These are phyloP conservation scores for Scalopus aquaticus DNA, from an alignment of 2,113 vertebrate genomes.

Conservation along the genomic window DNA sequence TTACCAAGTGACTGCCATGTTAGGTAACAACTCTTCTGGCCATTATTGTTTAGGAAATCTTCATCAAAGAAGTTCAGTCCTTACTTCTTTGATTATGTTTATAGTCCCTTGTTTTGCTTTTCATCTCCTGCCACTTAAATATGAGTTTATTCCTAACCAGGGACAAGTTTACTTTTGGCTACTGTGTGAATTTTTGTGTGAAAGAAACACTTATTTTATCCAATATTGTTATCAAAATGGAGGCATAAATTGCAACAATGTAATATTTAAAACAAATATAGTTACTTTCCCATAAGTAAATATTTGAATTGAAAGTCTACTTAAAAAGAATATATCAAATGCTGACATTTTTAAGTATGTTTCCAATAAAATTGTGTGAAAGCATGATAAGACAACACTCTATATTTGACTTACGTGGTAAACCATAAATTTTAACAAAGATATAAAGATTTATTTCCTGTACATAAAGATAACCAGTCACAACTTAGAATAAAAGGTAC, in stretches of 20 bases:
- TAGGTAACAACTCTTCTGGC: neutral
- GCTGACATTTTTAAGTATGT: too few relatives aligned
- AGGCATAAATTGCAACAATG: too few relatives aligned
- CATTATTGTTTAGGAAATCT: neutral
- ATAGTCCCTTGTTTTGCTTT: neutral
- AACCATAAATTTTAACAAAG: neutral
- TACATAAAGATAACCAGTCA: neutral
- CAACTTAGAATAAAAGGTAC: neutral
- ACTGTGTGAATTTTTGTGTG: neutral
- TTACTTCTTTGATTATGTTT: neutral
- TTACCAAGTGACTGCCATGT: neutral
- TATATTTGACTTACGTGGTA: neutral
- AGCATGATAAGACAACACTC: neutral
- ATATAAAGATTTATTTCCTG: slow-evolving; percentile 10
- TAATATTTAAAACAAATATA: too few relatives aligned
- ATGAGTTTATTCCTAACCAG: neutral
- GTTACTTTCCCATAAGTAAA: too few relatives aligned
- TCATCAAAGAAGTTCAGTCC: neutral
- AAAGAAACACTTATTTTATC: too few relatives aligned
- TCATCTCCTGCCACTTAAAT: neutral
- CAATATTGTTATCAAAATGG: too few relatives aligned
- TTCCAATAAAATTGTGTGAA: neutral
- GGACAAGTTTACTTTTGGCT: neutral
- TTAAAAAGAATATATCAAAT: too few relatives aligned
- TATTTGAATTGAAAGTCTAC: too few relatives aligned